A percentile compares a stretch with the other conserved stretches of the same genome.
phyloP scores from a whole-genome alignment of 30 jellyfish, hydroid and myxozoan genomes.

The Rhopilema esculentum region DNA sequence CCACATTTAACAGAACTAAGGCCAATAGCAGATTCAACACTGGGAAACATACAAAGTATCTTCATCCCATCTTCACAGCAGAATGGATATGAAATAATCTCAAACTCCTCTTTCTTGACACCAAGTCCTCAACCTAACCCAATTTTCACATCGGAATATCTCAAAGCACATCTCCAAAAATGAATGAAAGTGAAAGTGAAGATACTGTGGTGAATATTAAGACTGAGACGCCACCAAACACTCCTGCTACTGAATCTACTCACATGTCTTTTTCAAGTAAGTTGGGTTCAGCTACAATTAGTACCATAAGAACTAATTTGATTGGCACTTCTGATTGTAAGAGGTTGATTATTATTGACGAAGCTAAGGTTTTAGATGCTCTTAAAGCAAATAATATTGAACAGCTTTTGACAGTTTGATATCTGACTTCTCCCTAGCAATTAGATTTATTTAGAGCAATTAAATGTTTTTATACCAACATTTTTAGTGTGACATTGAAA shows the following conservation, averaged over 20 bases:
- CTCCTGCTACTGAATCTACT: constrained; percentile 81
- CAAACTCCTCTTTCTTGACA: constrained; percentile 82
- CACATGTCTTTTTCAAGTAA: constrained; percentile 79
- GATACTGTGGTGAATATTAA: constrained; percentile 62
- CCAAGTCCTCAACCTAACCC: constrained; percentile 90
- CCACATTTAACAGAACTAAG: constrained; percentile 82
- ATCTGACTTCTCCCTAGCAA: neutral
- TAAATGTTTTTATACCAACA: too few species aligned
- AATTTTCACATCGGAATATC: constrained; percentile 86
- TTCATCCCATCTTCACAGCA: constrained; percentile 85
- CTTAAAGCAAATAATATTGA: neutral
- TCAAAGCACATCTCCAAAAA: constrained; percentile 42
- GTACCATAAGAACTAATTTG: neutral
- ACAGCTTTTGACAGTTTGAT: neutral
- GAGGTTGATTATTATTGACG: neutral
- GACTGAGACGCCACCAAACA: constrained; percentile 91
- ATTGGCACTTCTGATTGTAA: neutral
- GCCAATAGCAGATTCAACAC: constrained; percentile 80
- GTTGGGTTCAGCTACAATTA: constrained; percentile 28
- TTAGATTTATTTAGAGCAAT: neutral
- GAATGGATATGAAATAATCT: constrained; percentile 74
- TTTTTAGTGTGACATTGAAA: too few species aligned
- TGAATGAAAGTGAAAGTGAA: constrained; percentile 30
- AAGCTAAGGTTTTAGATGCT: neutral
- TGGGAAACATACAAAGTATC: constrained; percentile 75